Evolutionary conservation across 2,113 vertebrate species (phyloP).

Genomic region (Tiliqua scincoides): DNA sequence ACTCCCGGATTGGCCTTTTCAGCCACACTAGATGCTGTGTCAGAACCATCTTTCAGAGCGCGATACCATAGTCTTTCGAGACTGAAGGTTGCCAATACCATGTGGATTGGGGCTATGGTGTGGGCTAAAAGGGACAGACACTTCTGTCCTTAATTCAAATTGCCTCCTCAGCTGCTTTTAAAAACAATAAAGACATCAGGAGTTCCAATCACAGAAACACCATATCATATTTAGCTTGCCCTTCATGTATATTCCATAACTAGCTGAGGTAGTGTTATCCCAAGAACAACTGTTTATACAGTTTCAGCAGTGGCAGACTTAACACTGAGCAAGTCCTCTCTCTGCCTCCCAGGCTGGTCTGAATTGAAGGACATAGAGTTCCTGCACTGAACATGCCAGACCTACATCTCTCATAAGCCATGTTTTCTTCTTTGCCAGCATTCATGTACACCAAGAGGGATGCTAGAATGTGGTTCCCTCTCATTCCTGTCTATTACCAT

Average conservation of each 20-base stretch:
- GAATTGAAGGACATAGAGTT: neutral
- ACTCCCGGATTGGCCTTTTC: no score
- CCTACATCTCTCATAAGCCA: neutral
- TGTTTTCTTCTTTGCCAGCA: neutral
- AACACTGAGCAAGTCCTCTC: neutral
- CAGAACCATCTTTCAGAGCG: no score
- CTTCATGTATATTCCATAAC: neutral
- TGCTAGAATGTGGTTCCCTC: neutral
- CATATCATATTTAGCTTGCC: no score
- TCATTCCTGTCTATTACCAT: neutral
- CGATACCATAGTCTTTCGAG: no score
- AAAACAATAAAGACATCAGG: no score
- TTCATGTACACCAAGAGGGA: neutral
- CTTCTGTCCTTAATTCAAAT: no score
- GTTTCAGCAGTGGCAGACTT: neutral
- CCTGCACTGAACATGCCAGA: neutral
- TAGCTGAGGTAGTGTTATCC: neutral
- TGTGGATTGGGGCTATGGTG: no score
- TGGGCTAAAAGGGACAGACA: no score
- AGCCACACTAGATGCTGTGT: no score
- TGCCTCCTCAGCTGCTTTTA: no score
- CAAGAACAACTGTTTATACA: neutral
- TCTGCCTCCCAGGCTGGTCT: neutral
- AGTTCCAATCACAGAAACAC: no score
- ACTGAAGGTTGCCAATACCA: no score